Evolutionary conservation across 2,113 vertebrate genomes (phyloP), one percentile per base, ranked within the genome.

Genomic region (Ctenodactylus gundi): DNA sequence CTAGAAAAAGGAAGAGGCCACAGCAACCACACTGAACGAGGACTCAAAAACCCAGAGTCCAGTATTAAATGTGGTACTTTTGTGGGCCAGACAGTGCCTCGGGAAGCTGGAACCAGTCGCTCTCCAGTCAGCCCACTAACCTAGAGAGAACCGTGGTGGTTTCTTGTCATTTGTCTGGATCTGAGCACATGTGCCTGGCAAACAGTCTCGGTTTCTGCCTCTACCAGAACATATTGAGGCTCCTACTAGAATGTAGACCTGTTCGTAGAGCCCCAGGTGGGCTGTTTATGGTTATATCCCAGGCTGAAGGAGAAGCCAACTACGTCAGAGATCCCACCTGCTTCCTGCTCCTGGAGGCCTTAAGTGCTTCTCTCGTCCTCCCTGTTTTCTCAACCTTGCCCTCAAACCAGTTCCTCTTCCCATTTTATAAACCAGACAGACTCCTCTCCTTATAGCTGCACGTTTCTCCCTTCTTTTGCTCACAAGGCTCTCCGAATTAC

Each of bases 251-350:
- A 62, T 27, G 51, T 6, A 3, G 68, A 39, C 23, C 39, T 44
- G n/a, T 64, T 7, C 34, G 0, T 10, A 29, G 53, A 88, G 15
- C 39, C 29, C 27, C n/a, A 39, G 60, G 27, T 44, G 39, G 31
- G 44, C 0, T 0, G 15, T n/a, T 86, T 49, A 46, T 18, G 20
- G 6, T 25, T 7, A 44, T 27, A 3, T 9, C 27, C 46, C 21
- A 36, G 15, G 34, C 9, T 18, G n/a, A 77, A 17, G 39, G 31
- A 4, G 18, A 85, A 46, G 65, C 78, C 60, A 4, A 0, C 36
- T 41, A 67, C 27, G 36, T 51, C 31, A 36, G 68, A 65, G 34
- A 49, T 60, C 7, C 49, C 31, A 49, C 18, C 3, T 13, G 49
- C 9, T 41, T 41, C n/a, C 11, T 9, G 21, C 53, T 62, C 39